A percentile compares a stretch with the other conserved stretches of the same genome.
Conservation (phyloP, 2,113 vertebrate genomes). For the Melanerpes aurifrons region DNA sequence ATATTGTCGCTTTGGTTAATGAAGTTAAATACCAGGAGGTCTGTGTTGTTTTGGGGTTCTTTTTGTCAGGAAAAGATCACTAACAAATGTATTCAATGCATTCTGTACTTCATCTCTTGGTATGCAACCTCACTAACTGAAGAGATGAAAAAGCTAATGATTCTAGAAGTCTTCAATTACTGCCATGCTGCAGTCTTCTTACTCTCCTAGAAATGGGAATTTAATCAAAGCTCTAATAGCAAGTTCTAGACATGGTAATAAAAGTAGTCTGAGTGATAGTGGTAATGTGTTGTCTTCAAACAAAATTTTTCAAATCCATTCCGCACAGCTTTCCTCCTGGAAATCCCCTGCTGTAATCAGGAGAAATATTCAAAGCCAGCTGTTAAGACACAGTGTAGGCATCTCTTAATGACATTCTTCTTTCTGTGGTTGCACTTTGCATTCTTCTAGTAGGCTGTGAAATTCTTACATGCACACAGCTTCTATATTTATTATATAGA, state of each 20-base stretch:
- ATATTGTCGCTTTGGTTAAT: background rate
- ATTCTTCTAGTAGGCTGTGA: background rate
- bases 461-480: background rate
- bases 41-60: background rate
- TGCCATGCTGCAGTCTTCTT: background rate
- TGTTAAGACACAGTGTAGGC: background rate
- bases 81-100: background rate
- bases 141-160: background rate
- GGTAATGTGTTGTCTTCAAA: background rate
- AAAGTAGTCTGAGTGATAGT: slow-evolving; percentile 20
- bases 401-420: background rate
- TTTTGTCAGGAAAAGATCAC: background rate
- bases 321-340: background rate
- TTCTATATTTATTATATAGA: background rate
- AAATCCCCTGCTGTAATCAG: background rate
- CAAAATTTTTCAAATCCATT: slow-evolving; percentile 13
- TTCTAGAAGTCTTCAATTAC: slow-evolving; percentile 8
- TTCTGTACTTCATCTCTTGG: background rate
- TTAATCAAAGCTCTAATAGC: slow-evolving; percentile 41
- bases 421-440: background rate
- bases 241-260: slow-evolving; percentile 29
- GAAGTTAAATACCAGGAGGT: background rate
- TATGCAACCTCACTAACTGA: background rate
- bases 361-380: slow-evolving; percentile 6
- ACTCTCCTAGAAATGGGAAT: background rate